Evolutionary conservation across 2,797 vertebrate genomes (phyloP).

Genomic region (Huso huso): DNA sequence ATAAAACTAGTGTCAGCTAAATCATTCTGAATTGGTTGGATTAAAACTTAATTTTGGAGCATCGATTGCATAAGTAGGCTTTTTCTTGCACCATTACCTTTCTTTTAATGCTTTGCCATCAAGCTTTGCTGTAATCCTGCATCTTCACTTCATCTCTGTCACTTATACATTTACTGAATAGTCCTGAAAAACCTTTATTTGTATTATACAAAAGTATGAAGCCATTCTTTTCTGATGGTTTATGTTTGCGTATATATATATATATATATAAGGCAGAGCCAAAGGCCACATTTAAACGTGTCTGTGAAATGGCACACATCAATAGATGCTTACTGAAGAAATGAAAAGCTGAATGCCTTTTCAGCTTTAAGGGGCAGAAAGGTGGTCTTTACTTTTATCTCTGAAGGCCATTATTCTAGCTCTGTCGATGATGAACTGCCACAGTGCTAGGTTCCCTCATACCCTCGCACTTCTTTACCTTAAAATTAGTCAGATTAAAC

Average conservation of each 20-base stretch:
- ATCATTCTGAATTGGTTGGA: conserved; percentile 36
- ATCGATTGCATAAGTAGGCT: conserved; percentile 43
- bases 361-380: background rate
- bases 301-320: background rate
- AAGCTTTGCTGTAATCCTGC: conserved; percentile 1
- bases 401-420: too few relatives aligned
- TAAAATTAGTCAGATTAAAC: too few relatives aligned
- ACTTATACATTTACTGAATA: background rate
- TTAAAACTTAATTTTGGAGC: conserved; percentile 41
- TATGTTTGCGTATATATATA: too few relatives aligned
- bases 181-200: too few relatives aligned
- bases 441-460: too few relatives aligned
- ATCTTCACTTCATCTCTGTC: background rate
- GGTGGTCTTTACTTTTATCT: too few relatives aligned
- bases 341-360: background rate
- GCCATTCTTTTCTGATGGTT: too few relatives aligned
- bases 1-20: conserved; percentile 25
- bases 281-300: too few relatives aligned
- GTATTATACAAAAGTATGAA: too few relatives aligned
- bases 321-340: background rate
- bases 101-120: conserved; percentile 30
- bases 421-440: too few relatives aligned
- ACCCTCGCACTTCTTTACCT: too few relatives aligned
- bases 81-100: conserved; percentile 42
- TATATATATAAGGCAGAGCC: too few relatives aligned